Evolutionary conservation across 2,888 invertebrate species (phyloP).

Genomic region (Bimastos eiseni): DNA sequence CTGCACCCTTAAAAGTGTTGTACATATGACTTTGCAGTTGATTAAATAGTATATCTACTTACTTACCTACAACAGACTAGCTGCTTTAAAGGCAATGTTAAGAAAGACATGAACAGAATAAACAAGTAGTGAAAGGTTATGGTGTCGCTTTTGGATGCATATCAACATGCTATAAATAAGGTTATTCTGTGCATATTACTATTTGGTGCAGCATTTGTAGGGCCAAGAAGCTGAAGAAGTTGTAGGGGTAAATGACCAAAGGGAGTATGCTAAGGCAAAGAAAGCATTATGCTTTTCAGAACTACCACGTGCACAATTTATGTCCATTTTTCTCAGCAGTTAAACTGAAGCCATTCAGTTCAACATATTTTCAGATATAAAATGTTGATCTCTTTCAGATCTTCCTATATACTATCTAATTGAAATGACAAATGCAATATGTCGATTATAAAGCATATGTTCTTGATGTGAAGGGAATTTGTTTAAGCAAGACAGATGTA

Average conservation of each 20-base stretch:
- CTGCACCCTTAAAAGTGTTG: too few species aligned
- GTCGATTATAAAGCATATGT: background rate
- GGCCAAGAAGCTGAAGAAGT: background rate
- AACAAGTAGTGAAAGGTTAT: too few species aligned
- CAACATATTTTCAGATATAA: background rate
- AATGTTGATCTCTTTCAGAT: background rate
- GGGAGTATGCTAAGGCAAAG: too few species aligned
- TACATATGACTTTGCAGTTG: too few species aligned
- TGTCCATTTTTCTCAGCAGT: background rate
- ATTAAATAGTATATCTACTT: too few species aligned
- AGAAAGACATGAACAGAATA: too few species aligned
- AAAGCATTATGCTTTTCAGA: too few species aligned
- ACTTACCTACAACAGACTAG: too few species aligned
- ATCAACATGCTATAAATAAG: background rate
- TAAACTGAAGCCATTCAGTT: background rate
- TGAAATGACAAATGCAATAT: background rate
- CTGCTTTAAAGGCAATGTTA: too few species aligned
- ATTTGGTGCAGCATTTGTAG: background rate
- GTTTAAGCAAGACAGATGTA: background rate
- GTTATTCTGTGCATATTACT: background rate
- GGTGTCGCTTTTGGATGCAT: background rate
- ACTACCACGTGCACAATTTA: background rate
- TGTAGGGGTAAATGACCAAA: too few species aligned
- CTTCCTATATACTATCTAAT: background rate
- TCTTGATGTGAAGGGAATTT: background rate